Conservation (phyloP, 1,140 invertebrate species). For the Chironomus striatipennis region DNA sequence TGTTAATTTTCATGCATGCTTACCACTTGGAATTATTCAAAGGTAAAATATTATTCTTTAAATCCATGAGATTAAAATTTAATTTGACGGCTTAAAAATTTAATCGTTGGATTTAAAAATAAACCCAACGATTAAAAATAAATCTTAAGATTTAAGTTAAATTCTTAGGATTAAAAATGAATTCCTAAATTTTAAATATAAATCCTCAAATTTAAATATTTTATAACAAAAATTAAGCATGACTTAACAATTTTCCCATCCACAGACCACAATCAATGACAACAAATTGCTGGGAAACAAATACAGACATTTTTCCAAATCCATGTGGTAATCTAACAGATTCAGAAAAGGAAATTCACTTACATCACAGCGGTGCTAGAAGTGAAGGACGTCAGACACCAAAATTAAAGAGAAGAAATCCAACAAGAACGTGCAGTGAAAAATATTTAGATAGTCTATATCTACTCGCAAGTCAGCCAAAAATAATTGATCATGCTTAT, state of each 20-base stretch:
- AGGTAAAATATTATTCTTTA: conserved; percentile 18
- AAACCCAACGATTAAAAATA: no score
- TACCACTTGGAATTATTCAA: conserved; percentile 62
- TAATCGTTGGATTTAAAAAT: background rate
- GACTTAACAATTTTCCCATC: background rate
- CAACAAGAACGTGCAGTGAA: conserved; percentile 49
- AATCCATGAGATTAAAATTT: background rate
- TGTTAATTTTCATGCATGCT: conserved; percentile 61
- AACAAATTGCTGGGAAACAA: conserved; percentile 65
- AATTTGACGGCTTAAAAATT: no score
- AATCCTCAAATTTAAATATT: background rate
- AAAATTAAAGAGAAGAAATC: conserved; percentile 37
- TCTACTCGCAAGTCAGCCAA: conserved; percentile 41
- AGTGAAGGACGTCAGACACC: conserved; percentile 46
- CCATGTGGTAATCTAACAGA: conserved; percentile 65
- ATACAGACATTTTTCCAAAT: conserved; percentile 64
- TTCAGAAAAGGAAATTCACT: conserved; percentile 52
- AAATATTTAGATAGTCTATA: conserved; percentile 60
- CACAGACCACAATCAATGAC: conserved; percentile 39
- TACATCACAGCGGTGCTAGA: conserved; percentile 43
- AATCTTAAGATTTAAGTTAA: no score
- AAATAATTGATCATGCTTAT: conserved; percentile 37
- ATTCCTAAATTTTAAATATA: no score
- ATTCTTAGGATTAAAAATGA: no score
- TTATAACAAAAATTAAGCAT: no score